These are phyloP conservation scores for Aurelia sp. DNA, from an alignment of 30 jellyfish, hydroid and myxozoan genomes.

Conservation along the genomic window DNA sequence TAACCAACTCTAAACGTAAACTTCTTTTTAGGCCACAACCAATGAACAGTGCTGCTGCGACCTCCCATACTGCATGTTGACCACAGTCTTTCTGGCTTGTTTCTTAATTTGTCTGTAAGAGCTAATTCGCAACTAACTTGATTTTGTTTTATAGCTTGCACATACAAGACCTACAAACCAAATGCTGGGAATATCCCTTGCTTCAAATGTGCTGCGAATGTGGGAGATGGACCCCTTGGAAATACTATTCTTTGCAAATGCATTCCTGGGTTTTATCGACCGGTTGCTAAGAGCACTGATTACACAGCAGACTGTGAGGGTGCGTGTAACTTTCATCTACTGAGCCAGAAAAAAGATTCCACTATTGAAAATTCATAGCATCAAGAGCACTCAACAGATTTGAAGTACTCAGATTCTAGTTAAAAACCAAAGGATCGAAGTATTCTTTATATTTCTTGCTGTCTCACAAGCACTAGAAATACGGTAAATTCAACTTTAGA, in stretches of 20 bases:
- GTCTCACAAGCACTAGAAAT: too few species aligned
- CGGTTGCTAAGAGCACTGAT: background rate
- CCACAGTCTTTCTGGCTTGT: background rate
- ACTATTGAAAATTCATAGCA: too few species aligned
- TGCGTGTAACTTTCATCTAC: background rate
- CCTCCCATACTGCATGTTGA: background rate
- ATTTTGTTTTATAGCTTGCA: constrained; percentile 13
- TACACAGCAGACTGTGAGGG: constrained; percentile 47
- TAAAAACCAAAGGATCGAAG: too few species aligned
- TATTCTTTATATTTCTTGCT: too few species aligned
- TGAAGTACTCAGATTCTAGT: background rate
- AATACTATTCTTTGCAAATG: constrained; percentile 32
- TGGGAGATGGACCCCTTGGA: constrained; percentile 37
- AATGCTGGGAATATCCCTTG: constrained; percentile 41
- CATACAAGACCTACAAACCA: constrained; percentile 27
- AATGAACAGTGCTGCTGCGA: background rate
- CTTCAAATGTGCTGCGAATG: constrained; percentile 40
- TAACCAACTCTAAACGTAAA: too few species aligned
- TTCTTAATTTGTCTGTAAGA: background rate
- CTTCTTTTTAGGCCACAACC: too few species aligned
- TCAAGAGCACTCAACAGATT: background rate
- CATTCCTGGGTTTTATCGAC: constrained; percentile 39
- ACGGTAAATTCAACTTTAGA: too few species aligned
- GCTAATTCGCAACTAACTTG: background rate
- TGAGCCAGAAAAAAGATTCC: too few species aligned